phyloP scores from a whole-genome alignment of 2,797 vertebrate genomes.

The Gobionotothen gibberifrons region DNA sequence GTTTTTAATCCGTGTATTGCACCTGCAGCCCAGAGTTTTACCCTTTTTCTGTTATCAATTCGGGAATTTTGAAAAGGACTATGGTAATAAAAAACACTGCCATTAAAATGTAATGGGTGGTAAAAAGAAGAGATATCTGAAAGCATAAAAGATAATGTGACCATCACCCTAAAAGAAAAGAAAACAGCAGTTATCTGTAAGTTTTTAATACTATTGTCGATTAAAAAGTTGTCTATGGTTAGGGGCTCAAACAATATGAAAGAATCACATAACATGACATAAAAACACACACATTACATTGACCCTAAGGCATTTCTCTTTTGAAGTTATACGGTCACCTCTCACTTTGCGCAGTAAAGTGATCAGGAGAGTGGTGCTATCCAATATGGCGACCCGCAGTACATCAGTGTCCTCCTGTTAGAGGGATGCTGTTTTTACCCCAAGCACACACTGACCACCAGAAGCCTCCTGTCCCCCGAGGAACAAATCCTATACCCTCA shows the following conservation, averaged over 20 bases:
- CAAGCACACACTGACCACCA: slow-evolving; percentile 15
- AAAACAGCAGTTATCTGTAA: slow-evolving; percentile 20
- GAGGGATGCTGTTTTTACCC: slow-evolving; percentile 13
- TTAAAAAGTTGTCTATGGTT: too few relatives aligned
- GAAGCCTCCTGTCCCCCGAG: slow-evolving; percentile 6
- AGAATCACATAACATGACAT: too few relatives aligned
- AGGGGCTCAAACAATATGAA: too few relatives aligned
- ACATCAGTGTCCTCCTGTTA: slow-evolving; percentile 16
- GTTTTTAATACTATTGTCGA: neutral
- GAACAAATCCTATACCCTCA: slow-evolving; percentile 23
- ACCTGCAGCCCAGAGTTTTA: slow-evolving; percentile 43
- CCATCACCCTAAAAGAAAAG: slow-evolving; percentile 8
- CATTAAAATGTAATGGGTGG: slow-evolving; percentile 17
- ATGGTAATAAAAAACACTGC: slow-evolving; percentile 17
- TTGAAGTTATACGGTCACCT: slow-evolving; percentile 15
- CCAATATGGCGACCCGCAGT: slow-evolving; percentile 17
- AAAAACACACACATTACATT: neutral
- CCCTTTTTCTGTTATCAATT: slow-evolving; percentile 27
- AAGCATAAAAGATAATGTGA: slow-evolving; percentile 44
- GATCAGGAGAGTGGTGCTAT: slow-evolving; percentile 19
- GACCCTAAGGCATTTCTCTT: slow-evolving; percentile 12
- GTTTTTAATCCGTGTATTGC: slow-evolving; percentile 34
- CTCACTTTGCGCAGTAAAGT: slow-evolving; percentile 19
- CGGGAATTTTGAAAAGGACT: slow-evolving; percentile 13
- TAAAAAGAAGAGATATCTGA: slow-evolving; percentile 27